Percentiles rank a stretch among this genome's conserved stretches.
phyloP scores from a whole-genome alignment of 1,140 invertebrate species.

The Periplaneta americana region DNA sequence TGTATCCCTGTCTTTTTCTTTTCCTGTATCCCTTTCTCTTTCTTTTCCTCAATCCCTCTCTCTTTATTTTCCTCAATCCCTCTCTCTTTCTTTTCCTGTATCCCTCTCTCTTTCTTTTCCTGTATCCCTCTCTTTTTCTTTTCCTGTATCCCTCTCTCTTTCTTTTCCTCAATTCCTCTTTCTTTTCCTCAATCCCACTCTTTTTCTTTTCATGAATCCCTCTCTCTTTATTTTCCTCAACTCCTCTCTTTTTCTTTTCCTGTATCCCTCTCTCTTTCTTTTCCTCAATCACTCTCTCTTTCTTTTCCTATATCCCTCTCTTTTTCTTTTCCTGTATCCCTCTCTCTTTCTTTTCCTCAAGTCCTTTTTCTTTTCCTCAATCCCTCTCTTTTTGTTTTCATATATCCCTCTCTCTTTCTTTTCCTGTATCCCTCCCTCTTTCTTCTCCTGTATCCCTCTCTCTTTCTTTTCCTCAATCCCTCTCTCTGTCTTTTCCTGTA shows the following conservation, averaged over 20 bases:
- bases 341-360: neutral
- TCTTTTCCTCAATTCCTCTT: neutral
- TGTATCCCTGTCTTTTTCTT: too few relatives aligned
- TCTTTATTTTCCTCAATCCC: too few relatives aligned
- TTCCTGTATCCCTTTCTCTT: too few relatives aligned
- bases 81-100: neutral
- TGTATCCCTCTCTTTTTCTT: neutral
- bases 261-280: neutral
- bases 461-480: neutral
- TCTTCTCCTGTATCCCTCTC: too few relatives aligned
- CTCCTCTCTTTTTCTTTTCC: neutral
- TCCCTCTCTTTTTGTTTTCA: neutral
- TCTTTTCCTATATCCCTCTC: too few relatives aligned
- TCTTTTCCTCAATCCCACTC: neutral
- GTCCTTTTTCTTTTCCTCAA: neutral
- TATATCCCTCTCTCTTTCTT: neutral
- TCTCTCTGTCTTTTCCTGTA: neutral
- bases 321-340: neutral
- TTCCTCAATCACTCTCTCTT: neutral
- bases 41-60: too few relatives aligned
- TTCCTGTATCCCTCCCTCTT: too few relatives aligned
- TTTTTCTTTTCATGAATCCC: neutral
- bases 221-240: neutral
- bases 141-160: neutral
- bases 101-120: neutral